Evolutionary conservation across 2,113 vertebrate species (phyloP).

Genomic region (Onychostoma macrolepis): DNA sequence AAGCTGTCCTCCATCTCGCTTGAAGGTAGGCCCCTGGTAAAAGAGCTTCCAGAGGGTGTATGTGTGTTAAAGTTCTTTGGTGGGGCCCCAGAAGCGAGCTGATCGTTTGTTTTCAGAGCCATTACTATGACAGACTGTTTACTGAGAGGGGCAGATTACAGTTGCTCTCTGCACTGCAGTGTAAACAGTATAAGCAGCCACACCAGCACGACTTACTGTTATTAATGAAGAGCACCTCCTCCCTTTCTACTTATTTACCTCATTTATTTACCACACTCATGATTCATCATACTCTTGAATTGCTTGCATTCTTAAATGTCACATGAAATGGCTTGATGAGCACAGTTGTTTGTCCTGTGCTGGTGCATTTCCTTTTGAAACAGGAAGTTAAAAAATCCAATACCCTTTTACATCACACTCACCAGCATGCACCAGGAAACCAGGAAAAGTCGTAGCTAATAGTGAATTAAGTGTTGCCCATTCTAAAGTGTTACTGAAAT

Average conservation of each 20-base stretch:
- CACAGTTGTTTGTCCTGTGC: no score
- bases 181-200: constrained; percentile 64
- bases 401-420: no score
- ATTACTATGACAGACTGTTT: constrained; percentile 79
- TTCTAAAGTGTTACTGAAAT: no score
- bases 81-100: constrained; percentile 69
- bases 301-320: neutral
- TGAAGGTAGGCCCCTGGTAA: constrained; percentile 36
- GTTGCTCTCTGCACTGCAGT: constrained; percentile 61
- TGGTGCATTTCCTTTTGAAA: no score
- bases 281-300: neutral
- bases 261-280: neutral
- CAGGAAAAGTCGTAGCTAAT: no score
- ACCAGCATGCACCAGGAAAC: no score
- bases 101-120: constrained; percentile 74
- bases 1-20: constrained; percentile 44
- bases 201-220: constrained; percentile 1
- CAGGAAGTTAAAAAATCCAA: no score
- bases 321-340: neutral
- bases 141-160: constrained; percentile 71
- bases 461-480: no score
- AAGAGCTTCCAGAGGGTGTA: constrained; percentile 41
- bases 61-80: constrained; percentile 59
- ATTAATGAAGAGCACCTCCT: constrained; percentile 15
- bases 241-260: neutral